Conservation (phyloP, 2,113 vertebrate genomes). For the Dicrurus megarhynchus region DNA sequence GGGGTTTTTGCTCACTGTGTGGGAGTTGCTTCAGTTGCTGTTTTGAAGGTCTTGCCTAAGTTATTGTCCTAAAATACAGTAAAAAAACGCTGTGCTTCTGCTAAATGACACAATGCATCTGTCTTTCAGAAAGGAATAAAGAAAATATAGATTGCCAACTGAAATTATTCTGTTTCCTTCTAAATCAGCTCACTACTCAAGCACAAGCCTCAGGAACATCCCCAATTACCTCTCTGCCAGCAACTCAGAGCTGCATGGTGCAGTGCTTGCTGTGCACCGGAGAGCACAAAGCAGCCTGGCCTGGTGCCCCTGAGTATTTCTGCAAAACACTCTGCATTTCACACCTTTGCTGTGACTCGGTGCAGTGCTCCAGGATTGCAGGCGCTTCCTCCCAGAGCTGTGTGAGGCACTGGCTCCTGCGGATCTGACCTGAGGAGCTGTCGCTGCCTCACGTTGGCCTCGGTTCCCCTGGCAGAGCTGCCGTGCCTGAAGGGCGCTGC, state of each 20-base stretch:
- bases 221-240: not conserved
- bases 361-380: not conserved
- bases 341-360: not conserved
- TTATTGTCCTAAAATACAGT: too few species aligned
- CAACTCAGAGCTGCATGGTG: not conserved
- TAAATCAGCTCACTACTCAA: not conserved
- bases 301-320: not conserved
- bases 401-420: not conserved
- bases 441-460: not conserved
- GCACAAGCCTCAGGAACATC: not conserved
- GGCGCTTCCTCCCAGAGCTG: not conserved
- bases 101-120: not conserved
- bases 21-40: too few species aligned
- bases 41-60: too few species aligned
- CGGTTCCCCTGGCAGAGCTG: too few species aligned
- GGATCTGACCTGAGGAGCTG: not conserved
- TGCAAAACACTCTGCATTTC: not conserved
- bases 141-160: slow-evolving; percentile 19
- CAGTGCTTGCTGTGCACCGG: not conserved
- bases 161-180: not conserved
- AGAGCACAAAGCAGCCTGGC: not conserved
- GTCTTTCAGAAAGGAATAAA: not conserved
- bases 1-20: not conserved
- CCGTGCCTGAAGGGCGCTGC: too few species aligned
- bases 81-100: not conserved